phyloP scores from a whole-genome alignment of 2,113 vertebrate species.

The Poecilia latipinna region DNA sequence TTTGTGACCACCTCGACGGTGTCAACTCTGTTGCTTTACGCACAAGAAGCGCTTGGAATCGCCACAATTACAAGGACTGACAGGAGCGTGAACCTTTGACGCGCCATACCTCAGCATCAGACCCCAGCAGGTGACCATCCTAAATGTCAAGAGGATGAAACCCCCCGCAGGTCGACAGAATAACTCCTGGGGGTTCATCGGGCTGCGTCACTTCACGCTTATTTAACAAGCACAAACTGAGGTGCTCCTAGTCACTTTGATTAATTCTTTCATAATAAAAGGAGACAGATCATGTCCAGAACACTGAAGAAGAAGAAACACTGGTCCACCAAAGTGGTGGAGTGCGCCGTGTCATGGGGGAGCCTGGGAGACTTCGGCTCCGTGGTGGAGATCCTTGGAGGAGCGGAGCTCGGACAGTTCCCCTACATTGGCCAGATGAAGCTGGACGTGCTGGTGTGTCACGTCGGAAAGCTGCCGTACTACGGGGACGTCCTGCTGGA shows the following conservation, averaged over 20 bases:
- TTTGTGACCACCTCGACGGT: slow-evolving; percentile 12
- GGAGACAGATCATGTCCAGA: slow-evolving; percentile 86
- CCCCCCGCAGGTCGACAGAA: slow-evolving; percentile 46
- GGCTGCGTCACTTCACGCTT: slow-evolving; percentile 45
- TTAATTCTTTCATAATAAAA: background rate
- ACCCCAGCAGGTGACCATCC: slow-evolving; percentile 24
- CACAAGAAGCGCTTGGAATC: slow-evolving; percentile 51
- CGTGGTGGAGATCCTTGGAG: slow-evolving; percentile 88
- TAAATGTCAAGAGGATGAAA: slow-evolving; percentile 60
- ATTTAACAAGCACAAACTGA: slow-evolving; percentile 34
- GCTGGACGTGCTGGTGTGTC: slow-evolving; percentile 85
- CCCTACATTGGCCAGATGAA: slow-evolving; percentile 88
- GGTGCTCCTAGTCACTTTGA: slow-evolving; percentile 10
- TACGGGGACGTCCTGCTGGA: slow-evolving; percentile 93
- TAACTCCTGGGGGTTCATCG: slow-evolving; percentile 49
- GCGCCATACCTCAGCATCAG: slow-evolving; percentile 30
- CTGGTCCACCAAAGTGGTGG: slow-evolving; percentile 94
- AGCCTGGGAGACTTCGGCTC: slow-evolving; percentile 82
- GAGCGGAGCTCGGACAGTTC: slow-evolving; percentile 92
- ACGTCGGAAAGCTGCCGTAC: slow-evolving; percentile 87
- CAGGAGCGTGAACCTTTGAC: background rate
- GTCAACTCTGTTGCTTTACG: slow-evolving; percentile 58
- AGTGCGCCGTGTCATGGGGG: slow-evolving; percentile 90
- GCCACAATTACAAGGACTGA: background rate
- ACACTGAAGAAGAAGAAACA: slow-evolving; percentile 96